These are phyloP conservation scores for Dryobota labecula DNA, from an alignment of 2,888 invertebrate genomes.

Conservation along the genomic window DNA sequence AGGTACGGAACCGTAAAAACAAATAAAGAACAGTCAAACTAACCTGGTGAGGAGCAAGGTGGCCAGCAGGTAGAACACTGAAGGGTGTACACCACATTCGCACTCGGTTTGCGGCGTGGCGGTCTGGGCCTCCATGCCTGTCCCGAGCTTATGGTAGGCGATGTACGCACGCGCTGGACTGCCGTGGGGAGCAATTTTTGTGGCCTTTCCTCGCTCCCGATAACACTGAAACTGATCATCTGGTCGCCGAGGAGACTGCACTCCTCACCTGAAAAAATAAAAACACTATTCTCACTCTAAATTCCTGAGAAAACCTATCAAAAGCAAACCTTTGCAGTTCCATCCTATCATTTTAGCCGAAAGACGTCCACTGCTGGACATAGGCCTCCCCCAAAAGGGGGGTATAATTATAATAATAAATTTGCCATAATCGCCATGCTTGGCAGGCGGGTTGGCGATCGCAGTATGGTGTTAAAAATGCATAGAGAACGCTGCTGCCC, in stretches of 20 bases:
- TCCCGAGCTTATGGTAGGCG: constrained; percentile 92
- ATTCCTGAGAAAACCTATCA: neutral
- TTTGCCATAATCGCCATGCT: too few relatives aligned
- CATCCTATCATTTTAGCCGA: too few relatives aligned
- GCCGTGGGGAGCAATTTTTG: constrained; percentile 89
- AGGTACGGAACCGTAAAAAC: too few relatives aligned
- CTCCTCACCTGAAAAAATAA: constrained; percentile 77
- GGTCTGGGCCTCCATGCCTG: constrained; percentile 89
- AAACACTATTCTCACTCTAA: neutral
- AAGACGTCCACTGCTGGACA: too few relatives aligned
- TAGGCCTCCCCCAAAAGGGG: too few relatives aligned
- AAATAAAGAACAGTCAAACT: constrained; percentile 25
- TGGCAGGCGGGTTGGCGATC: too few relatives aligned
- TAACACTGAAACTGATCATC: constrained; percentile 85
- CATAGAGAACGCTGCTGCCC: too few relatives aligned
- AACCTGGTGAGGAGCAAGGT: constrained; percentile 90
- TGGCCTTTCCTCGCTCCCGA: constrained; percentile 79
- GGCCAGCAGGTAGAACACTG: constrained; percentile 92
- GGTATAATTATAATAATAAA: too few relatives aligned
- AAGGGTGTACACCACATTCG: constrained; percentile 92
- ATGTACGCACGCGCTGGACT: constrained; percentile 89
- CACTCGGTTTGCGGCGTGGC: constrained; percentile 89
- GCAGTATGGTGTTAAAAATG: too few relatives aligned
- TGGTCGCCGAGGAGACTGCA: constrained; percentile 82
- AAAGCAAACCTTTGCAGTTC: neutral